A percentile compares a stretch with the other conserved stretches of the same genome.
phyloP scores from a whole-genome alignment of 1,140 invertebrate genomes.

The Zelostemma sp. region DNA sequence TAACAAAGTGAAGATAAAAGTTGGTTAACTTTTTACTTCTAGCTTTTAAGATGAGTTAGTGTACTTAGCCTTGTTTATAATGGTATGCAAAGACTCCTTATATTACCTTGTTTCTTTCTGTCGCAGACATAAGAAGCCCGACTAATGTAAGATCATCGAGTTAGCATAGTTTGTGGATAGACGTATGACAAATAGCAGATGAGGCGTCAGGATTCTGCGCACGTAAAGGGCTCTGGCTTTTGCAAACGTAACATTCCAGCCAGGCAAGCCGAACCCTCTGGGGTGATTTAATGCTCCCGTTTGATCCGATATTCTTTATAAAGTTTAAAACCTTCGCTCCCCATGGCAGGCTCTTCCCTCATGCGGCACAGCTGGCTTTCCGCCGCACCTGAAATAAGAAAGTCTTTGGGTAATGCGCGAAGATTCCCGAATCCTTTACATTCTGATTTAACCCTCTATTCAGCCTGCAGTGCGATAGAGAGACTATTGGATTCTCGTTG shows the following conservation, averaged over 20 bases:
- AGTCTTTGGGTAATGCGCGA: slow-evolving; percentile 31
- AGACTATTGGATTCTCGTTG: slow-evolving; percentile 39
- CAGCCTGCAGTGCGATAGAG: background rate
- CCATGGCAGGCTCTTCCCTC: slow-evolving; percentile 9
- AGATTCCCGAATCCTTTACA: slow-evolving; percentile 38
- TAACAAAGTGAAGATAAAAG: too few relatives aligned
- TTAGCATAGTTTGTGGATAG: slow-evolving; percentile 56
- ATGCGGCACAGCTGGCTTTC: slow-evolving; percentile 31
- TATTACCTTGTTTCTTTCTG: too few relatives aligned
- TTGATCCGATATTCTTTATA: slow-evolving; percentile 64
- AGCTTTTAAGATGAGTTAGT: too few relatives aligned
- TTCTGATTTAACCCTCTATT: slow-evolving; percentile 32
- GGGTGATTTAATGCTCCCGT: slow-evolving; percentile 61
- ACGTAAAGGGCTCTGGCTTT: slow-evolving; percentile 47
- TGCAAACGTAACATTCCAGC: slow-evolving; percentile 47
- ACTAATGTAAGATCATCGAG: slow-evolving; percentile 58
- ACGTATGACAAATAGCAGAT: slow-evolving; percentile 63
- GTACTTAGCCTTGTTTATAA: too few relatives aligned
- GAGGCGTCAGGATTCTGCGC: slow-evolving; percentile 57
- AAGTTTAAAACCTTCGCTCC: slow-evolving; percentile 51
- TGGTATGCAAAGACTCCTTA: too few relatives aligned
- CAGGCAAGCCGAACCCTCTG: slow-evolving; percentile 37
- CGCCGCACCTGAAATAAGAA: slow-evolving; percentile 40
- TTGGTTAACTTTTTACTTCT: too few relatives aligned
- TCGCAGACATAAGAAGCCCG: slow-evolving; percentile 8